Base-by-base conservation (phyloP, 1,140 invertebrate species). In the Drosophila saltans region DNA sequence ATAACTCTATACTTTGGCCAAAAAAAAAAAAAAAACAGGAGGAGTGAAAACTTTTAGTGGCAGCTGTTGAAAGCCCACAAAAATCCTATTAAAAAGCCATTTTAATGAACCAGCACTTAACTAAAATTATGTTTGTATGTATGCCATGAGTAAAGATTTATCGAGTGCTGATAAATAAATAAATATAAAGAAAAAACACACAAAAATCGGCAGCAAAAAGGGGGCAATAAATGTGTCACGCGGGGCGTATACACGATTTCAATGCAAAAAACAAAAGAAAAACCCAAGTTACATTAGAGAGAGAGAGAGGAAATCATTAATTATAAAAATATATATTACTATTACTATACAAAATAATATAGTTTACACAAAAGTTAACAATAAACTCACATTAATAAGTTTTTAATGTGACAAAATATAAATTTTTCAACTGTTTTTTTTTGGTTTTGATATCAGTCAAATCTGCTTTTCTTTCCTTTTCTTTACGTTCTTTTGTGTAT, bases 171-270 rank as follows among this genome's bases (percentile, higher is more conserved):
- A 76, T 72, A 72, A 52, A 52, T 52, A 52, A 52, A 66, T 39
- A 36, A 48, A 45, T 30, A 30, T 30, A 30, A 52, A 52, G 8
- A 26, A 26, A 40, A 39, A 65, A 28, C 36, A 21, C 26, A 16
- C 10, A 26, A 52, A 26, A 26, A 52, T 26, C 45, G 21, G 21
- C 45, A 21, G 45, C 45, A 26, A 52, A 52, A 16, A 39, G 16
- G 45, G 43, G 16, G 6, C 45, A 26, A 10, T 52, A 21, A 57
- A 55, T 58, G 75, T 76, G 62, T 73, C 80, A 83, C 76, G 64
- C 66, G 68, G 73, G 68, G 73, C 83, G 80, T 89, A 83, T 88
- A 64, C 80, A 67, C 61, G 80, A 83, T 77, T 65, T 73, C 8
- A 65, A 66, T 58, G 8, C 30, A 48, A 41, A 30, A 69, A 56